Percentiles rank a stretch among this genome's conserved stretches.
Conservation (phyloP, 1,140 invertebrate species). For the Oedothorax gibbosus region DNA sequence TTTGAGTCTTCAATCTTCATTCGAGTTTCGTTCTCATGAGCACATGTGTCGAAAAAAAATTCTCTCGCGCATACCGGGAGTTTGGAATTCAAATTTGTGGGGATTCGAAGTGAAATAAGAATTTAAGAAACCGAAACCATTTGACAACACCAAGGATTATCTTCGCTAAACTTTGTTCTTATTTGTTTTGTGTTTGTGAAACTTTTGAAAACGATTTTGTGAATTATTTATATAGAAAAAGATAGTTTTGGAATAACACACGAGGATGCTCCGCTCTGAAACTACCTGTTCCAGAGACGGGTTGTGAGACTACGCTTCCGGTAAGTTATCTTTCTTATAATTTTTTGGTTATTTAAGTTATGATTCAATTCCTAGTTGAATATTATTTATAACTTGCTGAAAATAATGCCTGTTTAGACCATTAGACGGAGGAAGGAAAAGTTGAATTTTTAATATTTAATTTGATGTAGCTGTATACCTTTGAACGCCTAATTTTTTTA, state of each 20-base stretch:
- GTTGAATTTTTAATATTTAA: no score
- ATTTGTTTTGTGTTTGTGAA: neutral
- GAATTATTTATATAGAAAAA: conserved; percentile 25
- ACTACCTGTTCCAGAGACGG: conserved; percentile 41
- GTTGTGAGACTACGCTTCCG: conserved; percentile 48
- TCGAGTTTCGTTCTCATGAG: conserved; percentile 10
- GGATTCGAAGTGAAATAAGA: no score
- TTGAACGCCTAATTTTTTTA: no score
- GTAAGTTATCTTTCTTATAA: conserved; percentile 23
- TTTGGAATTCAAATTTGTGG: neutral
- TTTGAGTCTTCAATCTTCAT: conserved; percentile 34
- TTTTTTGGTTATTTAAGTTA: neutral
- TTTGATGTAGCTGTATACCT: no score
- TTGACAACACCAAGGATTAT: neutral
- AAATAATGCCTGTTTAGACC: no score
- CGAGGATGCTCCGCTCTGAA: conserved; percentile 42
- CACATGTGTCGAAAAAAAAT: neutral
- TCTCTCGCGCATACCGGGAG: neutral
- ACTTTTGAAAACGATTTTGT: neutral
- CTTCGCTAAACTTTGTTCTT: neutral
- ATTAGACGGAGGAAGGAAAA: no score
- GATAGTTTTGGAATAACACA: neutral
- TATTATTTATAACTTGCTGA: no score
- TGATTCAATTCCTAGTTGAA: no score
- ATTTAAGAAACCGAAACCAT: neutral